Base-by-base conservation (phyloP, 2,888 invertebrate species). In the Campoletis raptor region DNA sequence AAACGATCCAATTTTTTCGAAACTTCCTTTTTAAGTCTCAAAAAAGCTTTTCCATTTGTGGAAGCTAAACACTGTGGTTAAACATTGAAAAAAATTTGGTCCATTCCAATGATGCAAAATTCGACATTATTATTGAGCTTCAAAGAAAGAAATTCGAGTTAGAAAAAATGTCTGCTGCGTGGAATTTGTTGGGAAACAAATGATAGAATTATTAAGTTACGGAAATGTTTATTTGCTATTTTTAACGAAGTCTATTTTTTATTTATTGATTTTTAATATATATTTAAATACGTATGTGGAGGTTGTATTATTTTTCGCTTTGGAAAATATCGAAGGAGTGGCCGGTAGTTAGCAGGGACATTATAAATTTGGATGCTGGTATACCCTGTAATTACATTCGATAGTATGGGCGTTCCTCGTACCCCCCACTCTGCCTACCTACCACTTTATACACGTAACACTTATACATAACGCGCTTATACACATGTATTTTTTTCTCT, bases 311-410 rank as follows among this genome's bases (percentile, higher is more conserved):
- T 76, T 36, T 76, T 80, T 36, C 74, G 70, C n/a, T 69, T 67
- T 15, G 40, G 66, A 15, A 85, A 89, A 45, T 72, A 66, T 87
- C 52, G 87, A 87, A 87, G 86, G 91, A 90, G 88, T 86, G 92
- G 89, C 87, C 81, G 87, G 90, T 89, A 89, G 88, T 91, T 92
- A 92, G 90, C 89, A 90, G 90, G 88, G 91, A 91, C 90, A 91
- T 91, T 92, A 91, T 90, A 91, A 91, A 92, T 92, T 91, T 90
- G 89, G 89, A 90, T 90, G 89, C 86, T 42, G 86, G 85, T 30
- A 57, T 85, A 87, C 87, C 88, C 90, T 89, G 90, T 89, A 92
- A 92, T 92, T 92, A 92, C 89, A 78, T 78, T 74, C 88, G 89
- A 89, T 89, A 83, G 85, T 83, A 88, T 88, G 89, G 90, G 89